These are phyloP conservation scores for Glossophaga mutica DNA, from an alignment of 2,797 vertebrate species.

Conservation along the genomic window DNA sequence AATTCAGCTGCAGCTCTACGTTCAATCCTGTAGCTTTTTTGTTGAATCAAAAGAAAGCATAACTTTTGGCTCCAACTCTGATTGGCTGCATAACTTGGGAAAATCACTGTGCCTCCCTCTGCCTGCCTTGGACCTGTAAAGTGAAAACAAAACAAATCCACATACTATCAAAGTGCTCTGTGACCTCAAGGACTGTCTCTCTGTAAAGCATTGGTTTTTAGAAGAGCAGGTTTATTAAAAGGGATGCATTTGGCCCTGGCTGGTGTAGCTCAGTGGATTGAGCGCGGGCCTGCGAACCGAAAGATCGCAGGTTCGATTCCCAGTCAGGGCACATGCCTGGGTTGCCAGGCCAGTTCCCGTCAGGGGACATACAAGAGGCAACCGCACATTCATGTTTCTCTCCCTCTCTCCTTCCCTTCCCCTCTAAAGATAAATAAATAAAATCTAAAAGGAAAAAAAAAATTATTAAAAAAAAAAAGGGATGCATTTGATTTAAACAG, in stretches of 20 bases:
- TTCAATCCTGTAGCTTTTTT: neutral
- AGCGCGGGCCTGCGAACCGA: no score
- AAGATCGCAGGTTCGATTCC: no score
- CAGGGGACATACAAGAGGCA: no score
- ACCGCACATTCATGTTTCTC: no score
- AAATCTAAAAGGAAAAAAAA: no score
- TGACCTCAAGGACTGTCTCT: neutral
- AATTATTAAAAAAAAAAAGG: no score
- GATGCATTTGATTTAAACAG: neutral
- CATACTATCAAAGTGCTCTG: neutral
- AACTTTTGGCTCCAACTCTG: neutral
- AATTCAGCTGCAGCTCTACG: neutral
- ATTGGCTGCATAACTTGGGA: neutral
- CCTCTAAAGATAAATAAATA: no score
- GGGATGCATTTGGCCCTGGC: neutral
- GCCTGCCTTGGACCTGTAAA: neutral
- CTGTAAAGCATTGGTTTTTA: neutral
- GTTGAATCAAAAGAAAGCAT: neutral
- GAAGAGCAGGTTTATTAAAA: neutral
- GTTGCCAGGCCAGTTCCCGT: no score
- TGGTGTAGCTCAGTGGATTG: no score
- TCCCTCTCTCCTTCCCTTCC: no score
- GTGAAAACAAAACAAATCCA: neutral
- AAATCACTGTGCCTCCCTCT: neutral
- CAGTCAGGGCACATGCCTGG: no score